Base-by-base conservation (phyloP, 2,797 vertebrate species). In the Tinamus major region DNA sequence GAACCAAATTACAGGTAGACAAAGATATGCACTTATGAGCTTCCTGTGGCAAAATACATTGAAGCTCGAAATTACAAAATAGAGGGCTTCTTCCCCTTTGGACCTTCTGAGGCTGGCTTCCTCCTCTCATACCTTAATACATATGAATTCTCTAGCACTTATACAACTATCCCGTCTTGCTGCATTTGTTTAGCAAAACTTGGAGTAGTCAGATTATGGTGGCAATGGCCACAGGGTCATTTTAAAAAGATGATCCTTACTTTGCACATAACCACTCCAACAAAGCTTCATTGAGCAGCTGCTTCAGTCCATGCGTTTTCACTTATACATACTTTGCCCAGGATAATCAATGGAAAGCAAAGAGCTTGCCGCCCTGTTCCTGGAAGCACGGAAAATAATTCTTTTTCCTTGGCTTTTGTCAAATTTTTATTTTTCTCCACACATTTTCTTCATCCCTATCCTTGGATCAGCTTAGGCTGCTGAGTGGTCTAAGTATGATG, bases 391-490 rank as follows among this genome's bases (percentile, higher is more conserved):
- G 74, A 91, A 95, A 89, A 75, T 17, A 87, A 2, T 65, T 27
- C 10, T 86, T 84, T 89, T 89, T 70, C 70, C 55, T 88, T 84
- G 65, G 51, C 21, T 86, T 91, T 85, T 86, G 17, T 55, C n/a
- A 35, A 51, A 81, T 65, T 44, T 35, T 77, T 88, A 95, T 89
- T 95, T 95, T 89, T 77, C 70, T 82, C 85, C 4, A 1, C 53
- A 12, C 56, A 84, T 72, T 76, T 6, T 72, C 33, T 84, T 84
- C 74, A 79, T 19, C 27, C 21, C 12, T 70, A 19, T 81, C 53
- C 61, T 89, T 89, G 21, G 74, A 64, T 95, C 85, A 86, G 33
- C 16, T 69, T 69, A 33, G 59, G 92, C 76, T 81, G 76, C 37
- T 0, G 1, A 83, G 59, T 78, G 79, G 39, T 79, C 37, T 59